Evolutionary conservation across 2,888 invertebrate species (phyloP).

Genomic region (Orthosia gothica): DNA sequence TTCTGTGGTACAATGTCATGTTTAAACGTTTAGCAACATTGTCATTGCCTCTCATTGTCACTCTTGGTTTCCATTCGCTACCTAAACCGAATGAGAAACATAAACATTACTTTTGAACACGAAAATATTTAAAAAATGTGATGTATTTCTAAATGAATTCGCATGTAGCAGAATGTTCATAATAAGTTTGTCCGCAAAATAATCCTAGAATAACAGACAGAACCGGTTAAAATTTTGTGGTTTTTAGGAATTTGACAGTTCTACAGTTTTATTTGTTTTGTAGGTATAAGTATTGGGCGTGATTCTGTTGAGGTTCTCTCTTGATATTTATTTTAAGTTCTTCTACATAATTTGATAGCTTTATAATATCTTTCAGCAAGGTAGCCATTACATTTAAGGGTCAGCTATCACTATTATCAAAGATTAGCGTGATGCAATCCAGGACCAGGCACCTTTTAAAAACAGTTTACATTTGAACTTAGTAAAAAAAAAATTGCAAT

Average conservation of each 20-base stretch:
- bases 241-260: not conserved
- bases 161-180: not conserved
- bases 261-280: not conserved
- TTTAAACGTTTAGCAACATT: not conserved
- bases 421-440: not conserved
- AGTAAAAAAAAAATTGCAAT: too few species aligned
- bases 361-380: not conserved
- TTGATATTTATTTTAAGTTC: too few species aligned
- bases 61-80: not conserved
- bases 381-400: not conserved
- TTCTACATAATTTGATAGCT: too few species aligned
- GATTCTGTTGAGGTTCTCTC: not conserved
- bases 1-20: not conserved
- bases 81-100: not conserved
- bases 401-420: not conserved
- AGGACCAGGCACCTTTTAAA: not conserved
- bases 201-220: not conserved
- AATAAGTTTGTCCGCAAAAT: not conserved
- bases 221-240: not conserved
- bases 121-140: not conserved
- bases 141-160: not conserved
- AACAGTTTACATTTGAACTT: not conserved
- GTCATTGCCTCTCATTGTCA: not conserved
- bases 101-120: not conserved
- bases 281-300: not conserved